phyloP scores from a whole-genome alignment of 2,797 vertebrate species.

The Cheirogaleus major region DNA sequence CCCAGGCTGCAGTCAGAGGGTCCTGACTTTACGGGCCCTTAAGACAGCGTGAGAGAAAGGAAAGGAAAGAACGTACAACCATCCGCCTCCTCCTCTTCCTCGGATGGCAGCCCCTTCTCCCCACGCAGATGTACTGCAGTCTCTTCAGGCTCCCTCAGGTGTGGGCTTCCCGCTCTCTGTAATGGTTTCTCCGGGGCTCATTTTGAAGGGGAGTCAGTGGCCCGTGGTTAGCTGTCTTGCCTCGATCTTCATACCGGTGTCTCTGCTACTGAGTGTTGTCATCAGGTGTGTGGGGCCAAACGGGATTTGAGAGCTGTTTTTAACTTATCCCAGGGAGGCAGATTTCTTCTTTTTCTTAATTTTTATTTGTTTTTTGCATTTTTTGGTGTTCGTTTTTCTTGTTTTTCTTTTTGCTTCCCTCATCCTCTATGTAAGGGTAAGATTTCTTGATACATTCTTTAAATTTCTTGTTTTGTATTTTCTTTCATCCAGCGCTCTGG shows the following conservation, averaged over 20 bases:
- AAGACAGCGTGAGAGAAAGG: neutral
- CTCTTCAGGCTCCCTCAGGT: neutral
- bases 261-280: accelerated
- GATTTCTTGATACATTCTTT: neutral
- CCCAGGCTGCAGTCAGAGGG: neutral
- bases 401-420: too few species aligned
- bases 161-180: neutral
- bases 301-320: neutral
- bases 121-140: neutral
- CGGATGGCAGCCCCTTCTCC: neutral
- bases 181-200: neutral
- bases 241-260: neutral
- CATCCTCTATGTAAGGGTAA: too few species aligned
- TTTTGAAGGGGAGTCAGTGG: neutral
- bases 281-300: too few species aligned
- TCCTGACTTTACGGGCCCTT: neutral
- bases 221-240: neutral
- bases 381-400: too few species aligned
- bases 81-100: neutral
- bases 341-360: neutral
- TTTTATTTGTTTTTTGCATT: too few species aligned
- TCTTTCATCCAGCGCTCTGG: constrained; percentile 86
- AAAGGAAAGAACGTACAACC: neutral
- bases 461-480: neutral
- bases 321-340: neutral